phyloP scores from a whole-genome alignment of 2,888 invertebrate genomes.

The Lamellibrachia columna region DNA sequence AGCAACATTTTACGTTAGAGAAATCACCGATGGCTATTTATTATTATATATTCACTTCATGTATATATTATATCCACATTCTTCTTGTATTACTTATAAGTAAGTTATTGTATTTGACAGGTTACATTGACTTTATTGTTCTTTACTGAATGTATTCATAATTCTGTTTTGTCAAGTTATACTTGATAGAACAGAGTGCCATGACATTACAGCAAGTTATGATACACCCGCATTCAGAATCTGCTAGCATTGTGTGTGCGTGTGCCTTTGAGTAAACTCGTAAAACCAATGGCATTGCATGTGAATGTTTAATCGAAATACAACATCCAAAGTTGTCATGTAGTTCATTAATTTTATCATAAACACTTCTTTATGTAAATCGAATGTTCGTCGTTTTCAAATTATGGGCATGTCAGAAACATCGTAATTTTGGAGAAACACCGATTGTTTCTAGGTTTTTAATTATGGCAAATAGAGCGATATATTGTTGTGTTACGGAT shows the following conservation, averaged over 20 bases:
- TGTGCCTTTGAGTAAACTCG: not conserved
- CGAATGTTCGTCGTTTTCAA: not conserved
- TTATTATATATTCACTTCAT: not conserved
- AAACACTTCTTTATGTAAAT: not conserved
- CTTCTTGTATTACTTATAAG: not conserved
- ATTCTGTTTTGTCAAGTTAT: not conserved
- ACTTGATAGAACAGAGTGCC: not conserved
- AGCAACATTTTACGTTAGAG: not conserved
- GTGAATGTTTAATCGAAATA: not conserved
- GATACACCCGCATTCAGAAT: not conserved
- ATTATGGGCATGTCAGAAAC: not conserved
- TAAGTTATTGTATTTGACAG: not conserved
- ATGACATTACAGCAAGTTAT: not conserved
- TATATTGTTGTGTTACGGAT: not conserved
- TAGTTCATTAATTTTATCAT: not conserved
- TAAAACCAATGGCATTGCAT: not conserved
- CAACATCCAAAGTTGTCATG: not conserved
- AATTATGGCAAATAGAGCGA: not conserved
- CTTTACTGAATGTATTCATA: not conserved
- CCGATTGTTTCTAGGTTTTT: not conserved
- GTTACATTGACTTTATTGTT: not conserved
- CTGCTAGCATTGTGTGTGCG: not conserved
- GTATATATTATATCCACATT: not conserved
- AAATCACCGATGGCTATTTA: slow-evolving; percentile 11
- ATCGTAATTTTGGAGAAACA: not conserved